These are phyloP conservation scores for Pachycephus smyrnensis DNA, from an alignment of 2,888 invertebrate species.

Conservation along the genomic window DNA sequence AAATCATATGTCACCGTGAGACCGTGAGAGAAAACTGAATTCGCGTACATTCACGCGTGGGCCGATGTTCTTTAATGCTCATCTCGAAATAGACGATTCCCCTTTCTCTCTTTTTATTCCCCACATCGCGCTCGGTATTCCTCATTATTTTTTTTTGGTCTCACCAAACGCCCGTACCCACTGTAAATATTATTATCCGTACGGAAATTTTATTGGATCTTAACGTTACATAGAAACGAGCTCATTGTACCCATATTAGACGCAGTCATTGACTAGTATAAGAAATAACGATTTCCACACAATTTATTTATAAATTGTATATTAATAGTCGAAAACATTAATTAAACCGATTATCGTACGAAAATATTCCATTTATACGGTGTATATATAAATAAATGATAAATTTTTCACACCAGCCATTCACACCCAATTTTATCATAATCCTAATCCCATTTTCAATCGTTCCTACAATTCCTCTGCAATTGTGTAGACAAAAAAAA, in stretches of 20 bases:
- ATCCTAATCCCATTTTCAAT: no score
- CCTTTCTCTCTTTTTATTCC: neutral
- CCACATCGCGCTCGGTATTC: neutral
- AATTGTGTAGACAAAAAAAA: no score
- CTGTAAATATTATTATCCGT: conserved; percentile 15
- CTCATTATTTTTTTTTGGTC: conserved; percentile 5
- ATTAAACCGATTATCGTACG: neutral
- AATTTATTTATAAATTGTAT: neutral
- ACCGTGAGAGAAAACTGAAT: neutral
- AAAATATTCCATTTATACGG: neutral
- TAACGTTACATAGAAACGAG: neutral
- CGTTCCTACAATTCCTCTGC: no score
- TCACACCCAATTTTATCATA: no score
- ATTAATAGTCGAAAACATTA: neutral
- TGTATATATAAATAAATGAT: neutral
- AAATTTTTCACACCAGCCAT: no score
- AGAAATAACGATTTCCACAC: neutral
- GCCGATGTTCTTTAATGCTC: neutral
- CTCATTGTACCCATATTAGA: neutral
- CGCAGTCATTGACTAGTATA: neutral
- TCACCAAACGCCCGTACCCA: neutral
- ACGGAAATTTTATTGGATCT: neutral
- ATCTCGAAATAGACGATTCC: neutral
- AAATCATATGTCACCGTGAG: neutral
- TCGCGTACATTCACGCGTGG: neutral